These are phyloP conservation scores for Rhamphomyia laevipes DNA, from an alignment of 2,888 invertebrate genomes.

Conservation along the genomic window DNA sequence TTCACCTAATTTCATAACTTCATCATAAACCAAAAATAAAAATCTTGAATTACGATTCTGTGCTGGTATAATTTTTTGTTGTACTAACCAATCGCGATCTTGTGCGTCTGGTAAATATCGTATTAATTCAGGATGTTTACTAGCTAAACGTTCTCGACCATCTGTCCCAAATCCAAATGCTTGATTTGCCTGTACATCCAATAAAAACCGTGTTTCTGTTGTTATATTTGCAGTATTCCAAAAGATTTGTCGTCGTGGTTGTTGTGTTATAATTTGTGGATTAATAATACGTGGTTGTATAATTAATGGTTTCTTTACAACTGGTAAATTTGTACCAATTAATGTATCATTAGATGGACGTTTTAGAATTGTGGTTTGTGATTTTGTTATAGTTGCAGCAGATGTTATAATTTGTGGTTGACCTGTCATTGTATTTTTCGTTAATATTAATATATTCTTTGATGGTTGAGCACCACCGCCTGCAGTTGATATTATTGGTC, in stretches of 20 bases:
- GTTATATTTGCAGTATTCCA: constrained; percentile 49
- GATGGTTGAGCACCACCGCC: neutral
- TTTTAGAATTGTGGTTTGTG: constrained; percentile 15
- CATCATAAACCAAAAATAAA: constrained; percentile 48
- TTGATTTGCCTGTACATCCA: constrained; percentile 41
- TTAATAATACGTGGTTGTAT: constrained; percentile 4
- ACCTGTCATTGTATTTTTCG: constrained; percentile 12
- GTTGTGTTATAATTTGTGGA: constrained; percentile 6
- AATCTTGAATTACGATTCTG: constrained; percentile 49
- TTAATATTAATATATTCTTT: constrained; percentile 10
- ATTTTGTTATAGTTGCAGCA: constrained; percentile 18
- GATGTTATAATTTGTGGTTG: constrained; percentile 12
- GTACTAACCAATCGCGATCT: constrained; percentile 51
- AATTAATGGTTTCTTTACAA: constrained; percentile 10
- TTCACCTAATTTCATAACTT: constrained; percentile 45
- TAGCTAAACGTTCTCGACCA: constrained; percentile 46
- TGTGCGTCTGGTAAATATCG: constrained; percentile 52
- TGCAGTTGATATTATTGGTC: constrained; percentile 9
- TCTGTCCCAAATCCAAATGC: constrained; percentile 35
- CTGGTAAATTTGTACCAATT: constrained; percentile 9
- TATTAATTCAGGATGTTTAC: constrained; percentile 53
- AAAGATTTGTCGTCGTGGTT: constrained; percentile 32
- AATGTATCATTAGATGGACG: neutral
- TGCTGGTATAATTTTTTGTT: constrained; percentile 46
- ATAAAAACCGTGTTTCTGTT: constrained; percentile 45